These are phyloP conservation scores for Rhingia rostrata DNA, from an alignment of 2,888 invertebrate genomes.

Conservation along the genomic window DNA sequence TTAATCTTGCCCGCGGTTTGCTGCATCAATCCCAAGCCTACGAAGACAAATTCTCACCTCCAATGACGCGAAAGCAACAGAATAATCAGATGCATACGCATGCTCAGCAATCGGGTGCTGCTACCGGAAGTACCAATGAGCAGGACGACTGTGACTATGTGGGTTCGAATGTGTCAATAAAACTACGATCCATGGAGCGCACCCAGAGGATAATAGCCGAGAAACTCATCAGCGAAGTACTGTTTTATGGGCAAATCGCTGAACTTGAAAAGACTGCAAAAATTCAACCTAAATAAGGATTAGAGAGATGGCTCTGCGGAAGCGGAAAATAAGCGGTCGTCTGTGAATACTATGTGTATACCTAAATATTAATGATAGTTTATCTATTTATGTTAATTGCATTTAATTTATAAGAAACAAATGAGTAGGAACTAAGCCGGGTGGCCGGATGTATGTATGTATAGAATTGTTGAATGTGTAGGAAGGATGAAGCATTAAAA, in stretches of 20 bases:
- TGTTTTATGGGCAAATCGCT: conserved; percentile 81
- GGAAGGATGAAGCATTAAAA: conserved; percentile 2
- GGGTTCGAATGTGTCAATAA: conserved; percentile 81
- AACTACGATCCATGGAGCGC: conserved; percentile 81
- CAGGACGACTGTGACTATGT: conserved; percentile 81
- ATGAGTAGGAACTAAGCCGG: neutral
- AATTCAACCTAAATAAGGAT: conserved; percentile 81
- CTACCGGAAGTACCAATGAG: conserved; percentile 50
- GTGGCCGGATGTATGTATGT: neutral
- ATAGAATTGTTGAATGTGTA: neutral
- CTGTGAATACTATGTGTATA: neutral
- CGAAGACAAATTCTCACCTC: conserved; percentile 77
- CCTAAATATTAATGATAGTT: conserved; percentile 29
- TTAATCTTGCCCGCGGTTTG: conserved; percentile 78
- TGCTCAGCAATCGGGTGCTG: conserved; percentile 43
- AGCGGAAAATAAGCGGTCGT: neutral
- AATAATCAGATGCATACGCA: conserved; percentile 60
- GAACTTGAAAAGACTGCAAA: conserved; percentile 81
- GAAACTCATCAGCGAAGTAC: conserved; percentile 81
- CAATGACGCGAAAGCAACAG: conserved; percentile 72
- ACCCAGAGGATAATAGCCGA: conserved; percentile 82
- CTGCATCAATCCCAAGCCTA: conserved; percentile 76
- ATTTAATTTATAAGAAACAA: conserved; percentile 28
- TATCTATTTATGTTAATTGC: conserved; percentile 32
- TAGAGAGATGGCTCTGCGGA: conserved; percentile 54